phyloP scores from a whole-genome alignment of 2,797 vertebrate species.

The Luscinia megarhynchos region DNA sequence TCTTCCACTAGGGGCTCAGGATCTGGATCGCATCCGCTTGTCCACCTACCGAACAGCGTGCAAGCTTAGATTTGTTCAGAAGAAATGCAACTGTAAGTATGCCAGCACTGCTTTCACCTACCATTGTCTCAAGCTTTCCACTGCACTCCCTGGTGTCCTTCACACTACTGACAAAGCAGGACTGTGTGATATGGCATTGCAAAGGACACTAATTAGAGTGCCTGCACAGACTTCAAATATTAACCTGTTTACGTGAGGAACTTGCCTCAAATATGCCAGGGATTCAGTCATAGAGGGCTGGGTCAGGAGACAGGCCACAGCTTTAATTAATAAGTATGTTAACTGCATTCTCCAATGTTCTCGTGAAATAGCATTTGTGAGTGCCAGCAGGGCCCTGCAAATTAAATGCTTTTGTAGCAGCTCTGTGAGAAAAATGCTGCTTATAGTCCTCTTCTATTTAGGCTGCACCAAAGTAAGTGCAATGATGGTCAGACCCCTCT shows the following conservation, averaged over 20 bases:
- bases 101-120: not conserved
- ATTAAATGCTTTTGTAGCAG: not conserved
- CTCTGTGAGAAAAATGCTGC: not conserved
- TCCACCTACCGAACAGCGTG: conserved; percentile 99
- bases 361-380: not conserved
- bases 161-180: not conserved
- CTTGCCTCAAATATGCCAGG: not conserved
- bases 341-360: not conserved
- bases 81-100: conserved; percentile 98
- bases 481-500: not conserved
- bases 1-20: conserved; percentile 89
- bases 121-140: not conserved
- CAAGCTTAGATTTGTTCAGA: conserved; percentile 98
- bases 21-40: conserved; percentile 97
- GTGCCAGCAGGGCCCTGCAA: not conserved
- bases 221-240: not conserved
- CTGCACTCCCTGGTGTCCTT: not conserved
- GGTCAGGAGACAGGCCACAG: not conserved
- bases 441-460: not conserved
- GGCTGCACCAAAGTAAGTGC: not conserved
- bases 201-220: not conserved
- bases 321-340: not conserved
- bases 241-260: not conserved
- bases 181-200: not conserved
- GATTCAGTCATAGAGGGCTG: not conserved